Conservation (phyloP, 2,113 vertebrate genomes). For the Amblyopsis rosae region DNA sequence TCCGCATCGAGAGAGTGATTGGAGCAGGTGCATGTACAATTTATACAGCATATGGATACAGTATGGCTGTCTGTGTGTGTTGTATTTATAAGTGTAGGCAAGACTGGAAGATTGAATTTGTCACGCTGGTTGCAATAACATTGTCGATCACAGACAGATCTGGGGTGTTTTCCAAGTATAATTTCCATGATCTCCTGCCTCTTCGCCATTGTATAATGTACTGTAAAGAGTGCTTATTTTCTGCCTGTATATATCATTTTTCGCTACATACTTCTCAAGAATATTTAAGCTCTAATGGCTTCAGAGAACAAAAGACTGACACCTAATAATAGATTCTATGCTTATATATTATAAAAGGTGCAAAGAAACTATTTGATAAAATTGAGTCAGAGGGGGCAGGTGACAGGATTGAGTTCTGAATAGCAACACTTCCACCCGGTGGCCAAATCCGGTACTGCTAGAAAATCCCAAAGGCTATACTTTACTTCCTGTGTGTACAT, state of each 20-base stretch:
- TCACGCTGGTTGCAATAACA: slow-evolving; percentile 27
- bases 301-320: slow-evolving; percentile 50
- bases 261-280: slow-evolving; percentile 19
- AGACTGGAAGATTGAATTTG: slow-evolving; percentile 3
- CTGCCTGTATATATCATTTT: slow-evolving; percentile 25
- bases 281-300: no score
- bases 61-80: neutral
- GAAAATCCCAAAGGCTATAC: neutral
- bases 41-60: neutral
- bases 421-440: slow-evolving; percentile 71
- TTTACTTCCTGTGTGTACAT: neutral
- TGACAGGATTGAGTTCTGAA: slow-evolving; percentile 32
- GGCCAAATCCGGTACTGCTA: slow-evolving; percentile 16
- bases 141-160: slow-evolving; percentile 34
- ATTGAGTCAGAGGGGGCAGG: slow-evolving; percentile 40
- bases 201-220: slow-evolving; percentile 3
- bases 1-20: slow-evolving; percentile 95
- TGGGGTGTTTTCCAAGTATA: slow-evolving; percentile 29
- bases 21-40: slow-evolving; percentile 82
- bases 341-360: slow-evolving; percentile 28
- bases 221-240: slow-evolving; percentile 8
- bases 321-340: slow-evolving; percentile 34
- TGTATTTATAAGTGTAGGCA: neutral
- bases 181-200: slow-evolving; percentile 10
- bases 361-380: slow-evolving; percentile 33